phyloP scores from a whole-genome alignment of 2,888 invertebrate genomes.

The Sinopyrophorus schimmeli region DNA sequence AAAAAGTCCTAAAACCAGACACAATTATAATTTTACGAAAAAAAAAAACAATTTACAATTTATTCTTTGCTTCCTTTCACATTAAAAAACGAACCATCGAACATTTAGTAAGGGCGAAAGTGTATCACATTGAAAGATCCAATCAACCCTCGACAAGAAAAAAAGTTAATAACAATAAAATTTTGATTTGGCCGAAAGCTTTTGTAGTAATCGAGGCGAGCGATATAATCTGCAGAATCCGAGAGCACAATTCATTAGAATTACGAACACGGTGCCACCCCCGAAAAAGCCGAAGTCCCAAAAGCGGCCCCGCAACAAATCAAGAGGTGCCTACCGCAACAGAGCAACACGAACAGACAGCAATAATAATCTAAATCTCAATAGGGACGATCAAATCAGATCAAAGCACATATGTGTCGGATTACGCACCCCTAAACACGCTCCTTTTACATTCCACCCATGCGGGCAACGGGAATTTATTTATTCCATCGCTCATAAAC shows the following conservation, averaged over 20 bases:
- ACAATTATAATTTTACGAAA: no score
- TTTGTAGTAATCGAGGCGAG: conserved; percentile 25
- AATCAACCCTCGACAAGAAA: no score
- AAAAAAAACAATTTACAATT: no score
- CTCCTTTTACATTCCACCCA: conserved; percentile 29
- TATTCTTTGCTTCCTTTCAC: no score
- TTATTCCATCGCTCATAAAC: conserved; percentile 19
- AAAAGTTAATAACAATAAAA: no score
- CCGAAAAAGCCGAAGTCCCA: conserved; percentile 40
- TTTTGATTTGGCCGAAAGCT: no score
- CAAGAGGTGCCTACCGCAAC: conserved; percentile 34
- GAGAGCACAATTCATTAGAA: conserved; percentile 45
- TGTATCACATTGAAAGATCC: no score
- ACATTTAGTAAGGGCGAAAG: no score
- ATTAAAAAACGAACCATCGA: no score
- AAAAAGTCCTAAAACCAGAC: no score
- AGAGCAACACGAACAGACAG: conserved; percentile 38
- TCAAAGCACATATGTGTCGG: conserved; percentile 49
- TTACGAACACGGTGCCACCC: conserved; percentile 41
- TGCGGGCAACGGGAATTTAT: conserved; percentile 27
- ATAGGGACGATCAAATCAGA: conserved; percentile 47
- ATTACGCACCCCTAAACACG: conserved; percentile 39
- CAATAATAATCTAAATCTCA: conserved; percentile 45
- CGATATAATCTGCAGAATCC: conserved; percentile 35
- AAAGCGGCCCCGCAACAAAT: conserved; percentile 44